Percentiles rank a stretch among this genome's conserved stretches.
Conservation (phyloP, 2,113 vertebrate species). For the Silurus meridionalis region DNA sequence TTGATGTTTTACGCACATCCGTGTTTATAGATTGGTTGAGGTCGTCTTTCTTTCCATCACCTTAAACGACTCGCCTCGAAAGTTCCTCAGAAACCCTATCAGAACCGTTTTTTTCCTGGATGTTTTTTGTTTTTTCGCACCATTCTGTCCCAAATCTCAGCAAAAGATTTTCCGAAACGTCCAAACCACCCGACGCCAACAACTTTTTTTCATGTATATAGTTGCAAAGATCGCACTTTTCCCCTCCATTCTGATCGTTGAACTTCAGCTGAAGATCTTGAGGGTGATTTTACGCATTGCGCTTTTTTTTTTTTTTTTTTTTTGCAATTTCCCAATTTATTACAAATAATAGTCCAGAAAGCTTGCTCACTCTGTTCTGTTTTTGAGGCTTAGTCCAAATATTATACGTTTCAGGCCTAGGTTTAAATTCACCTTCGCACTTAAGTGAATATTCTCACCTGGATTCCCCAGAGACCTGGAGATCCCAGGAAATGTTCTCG, state of each 20-base stretch:
- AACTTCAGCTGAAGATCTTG: neutral
- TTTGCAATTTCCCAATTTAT: neutral
- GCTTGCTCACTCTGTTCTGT: neutral
- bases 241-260: neutral
- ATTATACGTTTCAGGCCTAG: neutral
- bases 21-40: neutral
- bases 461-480: neutral
- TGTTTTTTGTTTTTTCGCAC: neutral
- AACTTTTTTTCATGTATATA: neutral
- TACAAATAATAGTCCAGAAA: no score
- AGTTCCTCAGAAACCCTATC: neutral
- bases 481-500: neutral
- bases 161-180: neutral
- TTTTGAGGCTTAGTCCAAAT: neutral
- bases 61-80: neutral
- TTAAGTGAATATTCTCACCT: neutral
- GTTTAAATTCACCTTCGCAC: neutral
- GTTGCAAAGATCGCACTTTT: neutral
- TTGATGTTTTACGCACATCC: neutral
- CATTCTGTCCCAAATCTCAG: neutral
- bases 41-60: neutral
- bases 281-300: neutral
- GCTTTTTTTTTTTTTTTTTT: neutral
- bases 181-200: neutral
- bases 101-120: accelerated